Percentiles rank a stretch among this genome's conserved stretches.
These are phyloP conservation scores for Xiphophorus maculatus DNA, from an alignment of 2,113 vertebrate species.

Conservation along the genomic window DNA sequence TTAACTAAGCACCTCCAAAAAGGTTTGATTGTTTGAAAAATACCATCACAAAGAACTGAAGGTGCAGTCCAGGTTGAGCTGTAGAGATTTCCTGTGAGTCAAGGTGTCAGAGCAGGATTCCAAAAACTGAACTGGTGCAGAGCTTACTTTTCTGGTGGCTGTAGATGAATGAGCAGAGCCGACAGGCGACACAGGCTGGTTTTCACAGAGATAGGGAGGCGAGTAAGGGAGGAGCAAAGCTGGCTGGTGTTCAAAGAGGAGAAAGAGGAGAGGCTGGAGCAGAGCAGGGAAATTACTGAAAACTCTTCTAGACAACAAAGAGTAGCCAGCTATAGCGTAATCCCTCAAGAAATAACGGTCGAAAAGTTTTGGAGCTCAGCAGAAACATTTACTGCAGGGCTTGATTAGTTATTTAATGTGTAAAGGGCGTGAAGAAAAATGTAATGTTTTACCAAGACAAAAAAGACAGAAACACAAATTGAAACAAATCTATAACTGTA, in stretches of 20 bases:
- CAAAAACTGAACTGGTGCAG: not conserved
- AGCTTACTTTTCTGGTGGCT: not conserved
- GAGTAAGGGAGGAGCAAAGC: conserved; percentile 2
- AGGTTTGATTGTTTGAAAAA: not conserved
- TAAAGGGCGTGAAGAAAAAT: not conserved
- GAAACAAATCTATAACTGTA: not conserved
- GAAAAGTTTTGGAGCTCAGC: not conserved
- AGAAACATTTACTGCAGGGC: not conserved
- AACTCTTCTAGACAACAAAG: not conserved
- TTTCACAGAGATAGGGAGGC: conserved; percentile 1
- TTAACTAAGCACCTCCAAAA: not conserved
- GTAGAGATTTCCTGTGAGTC: not conserved
- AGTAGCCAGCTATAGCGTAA: not conserved
- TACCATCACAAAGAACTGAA: not conserved
- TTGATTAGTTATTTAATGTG: not conserved
- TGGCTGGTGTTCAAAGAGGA: conserved; percentile 5
- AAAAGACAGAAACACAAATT: not conserved
- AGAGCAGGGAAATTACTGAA: conserved; percentile 1
- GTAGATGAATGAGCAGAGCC: not conserved
- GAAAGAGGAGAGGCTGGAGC: not conserved
- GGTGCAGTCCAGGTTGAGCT: not conserved
- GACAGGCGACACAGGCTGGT: not conserved
- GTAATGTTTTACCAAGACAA: not conserved
- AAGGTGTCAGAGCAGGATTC: not conserved
- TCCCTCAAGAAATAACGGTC: not conserved